Evolutionary conservation across 2,113 vertebrate species (phyloP).

Genomic region (Paedocypris sp.): DNA sequence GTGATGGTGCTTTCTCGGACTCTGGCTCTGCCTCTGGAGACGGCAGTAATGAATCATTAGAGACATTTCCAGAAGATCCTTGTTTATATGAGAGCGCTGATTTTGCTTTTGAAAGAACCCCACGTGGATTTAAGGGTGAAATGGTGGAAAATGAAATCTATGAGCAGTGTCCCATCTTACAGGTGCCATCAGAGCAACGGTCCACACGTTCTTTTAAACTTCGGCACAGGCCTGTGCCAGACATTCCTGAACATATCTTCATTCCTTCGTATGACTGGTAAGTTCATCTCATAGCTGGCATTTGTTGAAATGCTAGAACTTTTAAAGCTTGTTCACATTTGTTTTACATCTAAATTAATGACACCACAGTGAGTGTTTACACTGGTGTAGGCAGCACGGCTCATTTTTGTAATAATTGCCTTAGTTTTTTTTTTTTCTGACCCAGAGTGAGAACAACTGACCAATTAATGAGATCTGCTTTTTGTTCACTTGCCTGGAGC

Average conservation of each 20-base stretch:
- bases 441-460: too few species aligned
- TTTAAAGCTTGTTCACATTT: too few species aligned
- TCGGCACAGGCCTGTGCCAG: slow-evolving; percentile 80
- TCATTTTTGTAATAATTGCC: too few species aligned
- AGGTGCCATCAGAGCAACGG: slow-evolving; percentile 33
- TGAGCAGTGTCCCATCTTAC: slow-evolving; percentile 21
- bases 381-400: too few species aligned
- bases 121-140: slow-evolving; percentile 60
- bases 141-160: slow-evolving; percentile 88
- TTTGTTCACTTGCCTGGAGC: too few species aligned
- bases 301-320: too few species aligned
- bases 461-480: too few species aligned
- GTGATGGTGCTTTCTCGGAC: background rate
- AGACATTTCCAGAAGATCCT: slow-evolving; percentile 36
- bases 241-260: slow-evolving; percentile 56
- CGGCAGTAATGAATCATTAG: slow-evolving; percentile 46
- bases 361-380: too few species aligned
- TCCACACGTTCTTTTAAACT: slow-evolving; percentile 67
- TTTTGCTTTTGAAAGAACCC: background rate
- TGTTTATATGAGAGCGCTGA: background rate
- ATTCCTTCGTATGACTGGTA: slow-evolving; percentile 45
- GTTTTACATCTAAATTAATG: too few species aligned
- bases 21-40: slow-evolving; percentile 15
- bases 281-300: background rate
- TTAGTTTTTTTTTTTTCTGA: too few species aligned